These are phyloP conservation scores for Oryctes rhinoceros DNA, from an alignment of 1,140 invertebrate genomes.

Conservation along the genomic window DNA sequence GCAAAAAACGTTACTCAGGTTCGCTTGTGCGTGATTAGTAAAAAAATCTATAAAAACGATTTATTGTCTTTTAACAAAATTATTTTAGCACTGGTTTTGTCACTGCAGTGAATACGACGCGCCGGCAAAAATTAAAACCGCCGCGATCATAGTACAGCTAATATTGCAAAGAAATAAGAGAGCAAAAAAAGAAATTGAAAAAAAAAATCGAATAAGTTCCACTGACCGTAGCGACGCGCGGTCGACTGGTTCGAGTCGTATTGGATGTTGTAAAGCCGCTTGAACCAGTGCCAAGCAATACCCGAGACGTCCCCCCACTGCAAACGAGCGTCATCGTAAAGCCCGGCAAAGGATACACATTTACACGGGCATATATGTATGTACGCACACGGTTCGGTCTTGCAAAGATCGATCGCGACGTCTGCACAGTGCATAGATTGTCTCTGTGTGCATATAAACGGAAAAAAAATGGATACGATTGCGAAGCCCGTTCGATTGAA, in stretches of 20 bases:
- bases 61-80: neutral
- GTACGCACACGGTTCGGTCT: neutral
- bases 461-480: neutral
- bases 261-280: constrained; percentile 4
- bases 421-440: constrained; percentile 13
- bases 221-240: constrained; percentile 29
- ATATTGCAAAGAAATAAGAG: neutral
- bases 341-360: constrained; percentile 20
- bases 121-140: neutral
- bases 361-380: neutral
- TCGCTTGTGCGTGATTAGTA: neutral
- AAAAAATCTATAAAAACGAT: constrained; percentile 2
- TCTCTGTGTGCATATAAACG: neutral
- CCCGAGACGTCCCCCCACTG: constrained; percentile 25
- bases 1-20: constrained; percentile 2
- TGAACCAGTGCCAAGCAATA: constrained; percentile 27
- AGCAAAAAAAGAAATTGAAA: neutral
- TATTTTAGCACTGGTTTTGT: neutral
- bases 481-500: constrained; percentile 3
- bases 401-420: constrained; percentile 4
- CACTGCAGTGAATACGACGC: neutral
- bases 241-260: constrained; percentile 6
- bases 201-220: constrained; percentile 25
- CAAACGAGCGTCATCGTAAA: constrained; percentile 17
- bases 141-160: constrained; percentile 1